Base-by-base conservation (phyloP, 2,797 vertebrate genomes). In the Apogon talboti region DNA sequence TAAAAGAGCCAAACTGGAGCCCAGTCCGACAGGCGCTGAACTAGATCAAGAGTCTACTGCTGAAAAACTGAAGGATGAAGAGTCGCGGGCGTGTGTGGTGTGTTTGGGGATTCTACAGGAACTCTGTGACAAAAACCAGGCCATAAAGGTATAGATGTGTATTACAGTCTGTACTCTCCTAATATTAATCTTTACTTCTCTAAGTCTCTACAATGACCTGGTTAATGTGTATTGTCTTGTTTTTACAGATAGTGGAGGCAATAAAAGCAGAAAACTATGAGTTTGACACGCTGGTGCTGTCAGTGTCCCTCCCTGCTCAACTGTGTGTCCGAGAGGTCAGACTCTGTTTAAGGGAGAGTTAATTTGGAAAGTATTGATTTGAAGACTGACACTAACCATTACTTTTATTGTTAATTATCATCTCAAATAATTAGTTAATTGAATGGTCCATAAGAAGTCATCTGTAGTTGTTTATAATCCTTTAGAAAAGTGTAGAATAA, bases 321-420 rank as follows among this genome's bases (percentile, higher is more conserved):
- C 93, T 98, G 16, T 96, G 94, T 42, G 96, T 99, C 60, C 94
- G 97, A 74, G 97, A 99, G 96, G 98, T 98, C 79, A 89, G 95
- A 67, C 4, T 19, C 3, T 52, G 40, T 40, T 0, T 21, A 16
- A 15, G 7, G 18, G 44, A 18, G 41, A 13, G 38, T 78, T 14
- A 69, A 51, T 69, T 7, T 59, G 9, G 33, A 35, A 35, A 35
- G 33, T 35, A 35, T 35, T 35, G 33, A 35, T 9, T n/a, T 3
- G 7, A 24, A 21, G 8, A 8, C 42, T 28, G 47, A 1, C 12
- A 28, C 21, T 12, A 43, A 43, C 14, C 2, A 43, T 14, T 14
- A 6, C 13, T 7, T 14, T 43, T 6, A 43, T 15, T 43, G 41
- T 43, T 7, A 35, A 35, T 10, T 35, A 35, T 10, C 33, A 35